phyloP scores from a whole-genome alignment of 2,113 vertebrate genomes.

The Reinhardtius hippoglossoides region DNA sequence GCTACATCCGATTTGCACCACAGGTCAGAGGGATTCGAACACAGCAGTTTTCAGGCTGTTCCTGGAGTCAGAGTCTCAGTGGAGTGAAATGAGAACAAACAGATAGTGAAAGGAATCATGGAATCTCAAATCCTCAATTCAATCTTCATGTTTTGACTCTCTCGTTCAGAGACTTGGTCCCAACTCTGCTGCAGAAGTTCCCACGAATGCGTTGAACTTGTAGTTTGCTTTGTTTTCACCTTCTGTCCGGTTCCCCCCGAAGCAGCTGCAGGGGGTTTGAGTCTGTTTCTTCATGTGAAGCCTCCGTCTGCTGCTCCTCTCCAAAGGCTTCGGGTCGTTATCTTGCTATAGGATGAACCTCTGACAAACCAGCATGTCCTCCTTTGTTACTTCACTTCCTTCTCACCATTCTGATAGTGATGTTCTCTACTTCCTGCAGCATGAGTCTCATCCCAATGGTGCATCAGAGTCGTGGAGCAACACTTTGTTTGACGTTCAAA shows the following conservation, averaged over 20 bases:
- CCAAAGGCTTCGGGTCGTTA: background rate
- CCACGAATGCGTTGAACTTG: background rate
- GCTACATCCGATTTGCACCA: constrained; percentile 11
- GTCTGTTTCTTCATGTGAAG: background rate
- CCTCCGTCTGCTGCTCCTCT: background rate
- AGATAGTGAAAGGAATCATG: background rate
- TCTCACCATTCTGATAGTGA: background rate
- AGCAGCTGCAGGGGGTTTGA: background rate
- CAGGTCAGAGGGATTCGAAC: background rate
- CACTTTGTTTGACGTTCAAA: background rate
- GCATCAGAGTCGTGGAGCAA: background rate
- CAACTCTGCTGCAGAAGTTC: background rate
- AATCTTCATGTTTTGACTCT: background rate
- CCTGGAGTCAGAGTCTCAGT: background rate
- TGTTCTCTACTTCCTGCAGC: background rate
- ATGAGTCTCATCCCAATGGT: background rate
- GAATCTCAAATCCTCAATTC: background rate
- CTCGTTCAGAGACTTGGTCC: background rate
- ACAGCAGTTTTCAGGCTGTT: background rate
- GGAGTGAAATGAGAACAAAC: background rate
- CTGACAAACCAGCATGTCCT: background rate
- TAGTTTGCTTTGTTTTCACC: background rate
- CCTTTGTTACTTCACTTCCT: background rate
- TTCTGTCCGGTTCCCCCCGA: background rate
- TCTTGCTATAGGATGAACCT: background rate